Conservation (phyloP, 2,888 invertebrate species). For the Pyrrhosoma nymphula region DNA sequence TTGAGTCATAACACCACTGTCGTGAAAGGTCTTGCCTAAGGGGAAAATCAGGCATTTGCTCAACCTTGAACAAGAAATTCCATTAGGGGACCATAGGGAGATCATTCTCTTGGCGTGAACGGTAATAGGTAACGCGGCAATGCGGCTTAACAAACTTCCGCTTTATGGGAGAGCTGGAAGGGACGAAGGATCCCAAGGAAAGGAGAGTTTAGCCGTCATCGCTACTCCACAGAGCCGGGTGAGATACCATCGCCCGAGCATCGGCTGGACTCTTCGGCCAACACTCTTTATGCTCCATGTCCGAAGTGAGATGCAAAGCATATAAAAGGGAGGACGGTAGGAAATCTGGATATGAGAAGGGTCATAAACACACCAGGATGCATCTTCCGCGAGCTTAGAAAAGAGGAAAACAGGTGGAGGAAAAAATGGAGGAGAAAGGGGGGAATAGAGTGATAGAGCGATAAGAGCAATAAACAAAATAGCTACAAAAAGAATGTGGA, state of each 20-base stretch:
- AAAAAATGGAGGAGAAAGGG: neutral
- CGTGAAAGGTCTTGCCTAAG: neutral
- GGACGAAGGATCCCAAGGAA: neutral
- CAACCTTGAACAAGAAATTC: neutral
- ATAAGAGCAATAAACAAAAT: neutral
- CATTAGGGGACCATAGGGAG: neutral
- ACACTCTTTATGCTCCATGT: slow-evolving; percentile 50
- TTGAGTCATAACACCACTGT: neutral
- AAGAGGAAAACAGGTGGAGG: neutral
- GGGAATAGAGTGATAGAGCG: neutral
- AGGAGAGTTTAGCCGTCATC: slow-evolving; percentile 40
- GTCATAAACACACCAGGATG: slow-evolving; percentile 28
- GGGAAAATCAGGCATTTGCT: neutral
- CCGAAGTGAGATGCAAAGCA: slow-evolving; percentile 58
- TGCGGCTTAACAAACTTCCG: neutral
- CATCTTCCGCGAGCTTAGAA: neutral
- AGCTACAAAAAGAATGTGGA: no score
- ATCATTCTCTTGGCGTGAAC: neutral
- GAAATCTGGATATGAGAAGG: slow-evolving; percentile 41
- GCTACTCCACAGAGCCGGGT: slow-evolving; percentile 8
- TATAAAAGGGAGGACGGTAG: slow-evolving; percentile 36
- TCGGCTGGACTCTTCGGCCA: slow-evolving; percentile 32
- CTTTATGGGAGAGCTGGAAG: neutral
- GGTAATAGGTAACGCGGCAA: neutral
- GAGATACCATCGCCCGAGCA: slow-evolving; percentile 53